Evolutionary conservation across 1,140 invertebrate genomes (phyloP).

Genomic region (Agrilus planipennis): DNA sequence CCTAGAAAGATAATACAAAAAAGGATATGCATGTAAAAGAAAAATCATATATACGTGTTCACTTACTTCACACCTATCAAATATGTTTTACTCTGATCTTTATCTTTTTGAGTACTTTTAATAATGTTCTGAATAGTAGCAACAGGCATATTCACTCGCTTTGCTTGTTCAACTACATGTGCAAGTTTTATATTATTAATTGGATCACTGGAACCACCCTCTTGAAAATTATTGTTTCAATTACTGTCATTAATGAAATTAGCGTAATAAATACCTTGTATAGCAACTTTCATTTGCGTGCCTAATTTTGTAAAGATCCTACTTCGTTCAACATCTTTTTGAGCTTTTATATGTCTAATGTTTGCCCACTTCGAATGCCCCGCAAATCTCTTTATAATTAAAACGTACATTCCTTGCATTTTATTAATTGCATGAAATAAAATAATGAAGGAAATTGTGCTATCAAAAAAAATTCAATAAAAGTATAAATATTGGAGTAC

Average conservation of each 20-base stretch:
- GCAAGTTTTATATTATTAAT: conserved; percentile 41
- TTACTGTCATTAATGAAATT: neutral
- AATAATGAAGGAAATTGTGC: too few species aligned
- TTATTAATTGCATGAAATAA: too few species aligned
- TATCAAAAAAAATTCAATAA: too few species aligned
- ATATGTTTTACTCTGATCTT: conserved; percentile 28
- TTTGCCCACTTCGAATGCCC: conserved; percentile 68
- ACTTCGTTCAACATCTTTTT: conserved; percentile 45
- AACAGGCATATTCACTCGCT: conserved; percentile 44
- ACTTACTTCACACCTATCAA: conserved; percentile 33
- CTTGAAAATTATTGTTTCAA: conserved; percentile 25
- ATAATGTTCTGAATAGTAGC: conserved; percentile 45
- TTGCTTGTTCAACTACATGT: conserved; percentile 44
- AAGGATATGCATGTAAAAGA: conserved; percentile 1
- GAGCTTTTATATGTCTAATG: conserved; percentile 51
- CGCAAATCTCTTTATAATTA: conserved; percentile 41
- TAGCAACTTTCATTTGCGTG: conserved; percentile 41
- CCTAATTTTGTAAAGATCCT: conserved; percentile 35
- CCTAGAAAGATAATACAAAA: conserved; percentile 24
- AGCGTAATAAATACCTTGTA: conserved; percentile 35
- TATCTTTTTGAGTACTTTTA: conserved; percentile 35
- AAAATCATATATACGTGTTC: neutral
- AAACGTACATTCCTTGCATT: too few species aligned
- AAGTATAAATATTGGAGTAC: too few species aligned
- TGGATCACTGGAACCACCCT: conserved; percentile 43